Evolutionary conservation across 2,888 invertebrate genomes (phyloP).

Genomic region (Lysandra bellargus): DNA sequence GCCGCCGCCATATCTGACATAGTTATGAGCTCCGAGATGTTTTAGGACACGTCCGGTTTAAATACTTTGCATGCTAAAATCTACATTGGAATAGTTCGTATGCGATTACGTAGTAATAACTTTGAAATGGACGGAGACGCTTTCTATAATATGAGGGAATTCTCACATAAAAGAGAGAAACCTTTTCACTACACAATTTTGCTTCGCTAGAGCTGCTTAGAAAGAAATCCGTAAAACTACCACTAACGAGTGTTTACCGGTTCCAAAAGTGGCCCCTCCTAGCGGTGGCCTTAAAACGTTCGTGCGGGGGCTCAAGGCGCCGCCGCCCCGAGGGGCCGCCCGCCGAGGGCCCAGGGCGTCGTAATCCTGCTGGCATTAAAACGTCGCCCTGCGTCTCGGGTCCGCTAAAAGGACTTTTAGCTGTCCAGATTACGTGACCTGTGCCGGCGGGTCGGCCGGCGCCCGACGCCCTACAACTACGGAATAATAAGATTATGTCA

Average conservation of each 20-base stretch:
- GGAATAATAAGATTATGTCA: not conserved
- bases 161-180: not conserved
- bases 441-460: not conserved
- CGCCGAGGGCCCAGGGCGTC: not conserved
- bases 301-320: not conserved
- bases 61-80: not conserved
- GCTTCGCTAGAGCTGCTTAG: not conserved
- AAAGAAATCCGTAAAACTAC: slow-evolving; percentile 14
- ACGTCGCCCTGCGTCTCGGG: slow-evolving; percentile 6
- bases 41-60: not conserved
- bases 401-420: not conserved
- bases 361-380: slow-evolving; percentile 9
- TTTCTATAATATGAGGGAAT: not conserved
- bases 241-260: slow-evolving; percentile 4
- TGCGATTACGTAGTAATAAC: not conserved
- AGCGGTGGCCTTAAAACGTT: not conserved
- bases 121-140: not conserved
- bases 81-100: not conserved
- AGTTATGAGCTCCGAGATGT: not conserved
- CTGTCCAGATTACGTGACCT: not conserved
- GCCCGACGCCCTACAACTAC: not conserved
- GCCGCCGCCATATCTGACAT: not conserved
- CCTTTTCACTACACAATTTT: not conserved
- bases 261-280: not conserved
- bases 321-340: not conserved